Evolutionary conservation across 2,888 invertebrate species (phyloP).

Genomic region (Ashinkailepas kermadecensis): DNA sequence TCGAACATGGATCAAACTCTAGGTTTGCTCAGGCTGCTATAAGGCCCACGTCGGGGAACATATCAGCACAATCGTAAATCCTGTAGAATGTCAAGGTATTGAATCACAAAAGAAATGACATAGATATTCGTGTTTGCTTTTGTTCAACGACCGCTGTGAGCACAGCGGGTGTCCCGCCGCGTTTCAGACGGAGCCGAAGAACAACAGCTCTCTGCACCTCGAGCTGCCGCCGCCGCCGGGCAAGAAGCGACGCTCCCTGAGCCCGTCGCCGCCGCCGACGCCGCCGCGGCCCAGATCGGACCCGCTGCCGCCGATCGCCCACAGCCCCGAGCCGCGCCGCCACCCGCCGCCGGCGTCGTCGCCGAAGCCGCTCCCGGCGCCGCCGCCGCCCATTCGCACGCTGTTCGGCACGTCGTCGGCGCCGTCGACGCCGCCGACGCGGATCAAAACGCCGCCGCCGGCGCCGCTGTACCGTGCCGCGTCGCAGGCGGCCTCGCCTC

Average conservation of each 20-base stretch:
- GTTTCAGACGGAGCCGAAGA: neutral
- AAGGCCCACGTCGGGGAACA: no score
- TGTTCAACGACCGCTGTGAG: no score
- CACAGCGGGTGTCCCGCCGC: no score
- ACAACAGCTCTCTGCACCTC: neutral
- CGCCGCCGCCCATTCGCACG: constrained; percentile 24
- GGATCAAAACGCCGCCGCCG: constrained; percentile 3
- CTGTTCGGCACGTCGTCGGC: constrained; percentile 24
- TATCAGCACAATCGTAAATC: constrained; percentile 20
- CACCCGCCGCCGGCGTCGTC: constrained; percentile 24
- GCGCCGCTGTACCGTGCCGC: constrained; percentile 25
- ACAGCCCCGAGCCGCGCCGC: constrained; percentile 34
- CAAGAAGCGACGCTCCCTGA: constrained; percentile 53
- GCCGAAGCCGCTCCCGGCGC: constrained; percentile 8
- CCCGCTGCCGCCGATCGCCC: constrained; percentile 40
- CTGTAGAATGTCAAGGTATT: no score
- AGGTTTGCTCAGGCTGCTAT: no score
- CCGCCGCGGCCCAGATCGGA: constrained; percentile 40
- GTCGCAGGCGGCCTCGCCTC: constrained; percentile 23
- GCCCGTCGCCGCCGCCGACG: constrained; percentile 47
- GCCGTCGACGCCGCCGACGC: constrained; percentile 19
- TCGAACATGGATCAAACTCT: no score
- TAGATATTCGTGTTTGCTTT: no score
- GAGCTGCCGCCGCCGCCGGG: constrained; percentile 5
- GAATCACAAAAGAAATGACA: no score